These are phyloP conservation scores for Nixonia krombeini DNA, from an alignment of 1,140 invertebrate genomes.

Conservation along the genomic window DNA sequence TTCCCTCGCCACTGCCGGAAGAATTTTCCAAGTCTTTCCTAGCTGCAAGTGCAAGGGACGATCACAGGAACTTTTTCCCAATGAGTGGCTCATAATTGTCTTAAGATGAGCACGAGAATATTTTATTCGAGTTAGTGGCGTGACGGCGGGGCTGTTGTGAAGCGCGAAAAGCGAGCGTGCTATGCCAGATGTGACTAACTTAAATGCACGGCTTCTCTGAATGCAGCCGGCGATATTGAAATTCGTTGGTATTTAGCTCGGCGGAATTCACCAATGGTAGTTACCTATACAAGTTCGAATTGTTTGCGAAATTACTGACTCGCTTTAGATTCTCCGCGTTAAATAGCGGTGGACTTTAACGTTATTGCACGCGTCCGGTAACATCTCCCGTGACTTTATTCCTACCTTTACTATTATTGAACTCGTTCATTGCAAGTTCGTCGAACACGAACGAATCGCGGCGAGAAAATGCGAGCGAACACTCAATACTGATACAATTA, in stretches of 20 bases:
- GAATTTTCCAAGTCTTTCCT: too few relatives aligned
- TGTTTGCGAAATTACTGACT: constrained; percentile 41
- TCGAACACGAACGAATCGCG: constrained; percentile 17
- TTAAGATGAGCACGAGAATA: constrained; percentile 38
- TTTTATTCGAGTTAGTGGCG: constrained; percentile 45
- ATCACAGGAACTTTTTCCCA: too few relatives aligned
- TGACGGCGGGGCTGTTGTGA: constrained; percentile 35
- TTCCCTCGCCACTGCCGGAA: too few relatives aligned
- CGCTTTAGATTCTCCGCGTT: constrained; percentile 24
- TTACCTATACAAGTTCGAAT: constrained; percentile 29
- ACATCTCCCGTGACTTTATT: constrained; percentile 26
- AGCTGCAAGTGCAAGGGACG: too few relatives aligned
- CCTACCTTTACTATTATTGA: constrained; percentile 27
- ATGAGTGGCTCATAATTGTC: constrained; percentile 39
- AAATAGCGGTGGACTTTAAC: constrained; percentile 24
- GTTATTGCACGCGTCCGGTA: constrained; percentile 27
- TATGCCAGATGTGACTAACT: constrained; percentile 48
- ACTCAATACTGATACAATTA: too few relatives aligned
- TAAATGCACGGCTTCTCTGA: constrained; percentile 34
- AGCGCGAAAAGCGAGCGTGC: constrained; percentile 22
- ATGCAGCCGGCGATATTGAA: constrained; percentile 47
- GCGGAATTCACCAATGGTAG: constrained; percentile 31
- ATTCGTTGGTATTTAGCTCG: constrained; percentile 48
- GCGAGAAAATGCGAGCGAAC: constrained; percentile 15
- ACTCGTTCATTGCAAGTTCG: too few relatives aligned